Base-by-base conservation (phyloP, 2,888 invertebrate genomes). In the Polymixis lichenea region DNA sequence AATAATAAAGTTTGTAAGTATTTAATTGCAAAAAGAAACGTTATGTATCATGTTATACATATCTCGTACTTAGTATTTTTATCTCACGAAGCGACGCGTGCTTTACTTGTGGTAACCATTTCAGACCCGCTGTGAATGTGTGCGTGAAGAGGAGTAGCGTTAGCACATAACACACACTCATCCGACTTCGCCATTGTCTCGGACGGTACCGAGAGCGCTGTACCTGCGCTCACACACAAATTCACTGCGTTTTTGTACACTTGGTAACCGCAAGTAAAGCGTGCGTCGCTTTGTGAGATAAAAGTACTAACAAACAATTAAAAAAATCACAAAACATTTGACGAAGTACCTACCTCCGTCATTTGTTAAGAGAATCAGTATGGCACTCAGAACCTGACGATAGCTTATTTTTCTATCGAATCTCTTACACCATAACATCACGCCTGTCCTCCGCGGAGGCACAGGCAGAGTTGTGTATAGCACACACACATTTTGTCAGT, bases 1-100 rank as follows among this genome's bases (percentile, higher is more conserved):
- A 60, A 80, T 80, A 80, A 66, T 83, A 83, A 78, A 83, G 70
- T 80, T 83, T 69, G 83, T 80, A 78, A 55, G 83, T 78, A 32
- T 32, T 32, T 32, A 32, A 58, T 51, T 58, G 58, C 4, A 46
- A 53, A 25, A 51, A 43, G 66, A 55, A 32, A 43, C 43, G 22
- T 49, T 58, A 69, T 64, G 49, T 69, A 69, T 55, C 61, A 51
- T 22, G 43, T 43, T 43, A 38, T 25, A 80, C 79, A 83, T 83
- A 80, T 83, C 79, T 51, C n/a, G 51, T 28, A 53, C 51, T 46
- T 51, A 51, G 6, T 19, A 51, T 17, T 51, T 6, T 5, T 46
- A 43, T 46, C 2, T 46, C 11, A 11, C 11, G 43, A 13, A 46
- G 13, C 11, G 43, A 46, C 43, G 43, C 51, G 51, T 7, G 7